A percentile compares a stretch with the other conserved stretches of the same genome.
phyloP scores from a whole-genome alignment of 2,888 invertebrate species.

The Temnothorax rugatulus region DNA sequence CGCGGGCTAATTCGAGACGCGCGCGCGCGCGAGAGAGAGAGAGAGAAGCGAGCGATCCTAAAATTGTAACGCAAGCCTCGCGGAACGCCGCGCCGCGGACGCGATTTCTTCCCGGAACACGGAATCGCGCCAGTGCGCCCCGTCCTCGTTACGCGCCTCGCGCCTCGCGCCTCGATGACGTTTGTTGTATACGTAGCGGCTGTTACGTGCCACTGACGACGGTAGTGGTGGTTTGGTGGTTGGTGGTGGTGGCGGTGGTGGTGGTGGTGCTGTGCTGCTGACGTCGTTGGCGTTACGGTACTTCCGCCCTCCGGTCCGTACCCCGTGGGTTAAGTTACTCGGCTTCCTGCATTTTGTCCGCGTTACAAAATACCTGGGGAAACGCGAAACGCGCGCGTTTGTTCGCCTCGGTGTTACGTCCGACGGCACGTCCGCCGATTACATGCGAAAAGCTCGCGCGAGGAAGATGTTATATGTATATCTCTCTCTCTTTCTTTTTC shows the following conservation, averaged over 20 bases:
- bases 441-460: neutral
- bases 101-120: constrained; percentile 36
- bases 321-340: constrained; percentile 72
- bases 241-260: constrained; percentile 57
- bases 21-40: neutral
- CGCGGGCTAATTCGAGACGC: constrained; percentile 38
- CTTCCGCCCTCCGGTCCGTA: constrained; percentile 77
- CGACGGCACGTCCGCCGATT: constrained; percentile 9
- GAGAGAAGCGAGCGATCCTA: neutral
- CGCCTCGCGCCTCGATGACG: constrained; percentile 45
- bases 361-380: constrained; percentile 2
- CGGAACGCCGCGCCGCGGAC: neutral
- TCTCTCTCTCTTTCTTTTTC: neutral
- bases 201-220: constrained; percentile 55
- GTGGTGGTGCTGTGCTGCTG: constrained; percentile 69
- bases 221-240: constrained; percentile 50
- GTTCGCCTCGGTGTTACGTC: neutral
- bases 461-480: neutral
- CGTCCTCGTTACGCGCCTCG: constrained; percentile 40
- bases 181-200: constrained; percentile 49
- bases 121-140: constrained; percentile 30
- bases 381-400: neutral
- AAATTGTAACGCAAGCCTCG: constrained; percentile 36
- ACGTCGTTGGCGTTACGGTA: constrained; percentile 75
- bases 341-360: constrained; percentile 53